Percentiles rank a stretch among this genome's conserved stretches.
Evolutionary conservation across 2,797 vertebrate genomes (phyloP).

Genomic region (Babyrousa celebensis): DNA sequence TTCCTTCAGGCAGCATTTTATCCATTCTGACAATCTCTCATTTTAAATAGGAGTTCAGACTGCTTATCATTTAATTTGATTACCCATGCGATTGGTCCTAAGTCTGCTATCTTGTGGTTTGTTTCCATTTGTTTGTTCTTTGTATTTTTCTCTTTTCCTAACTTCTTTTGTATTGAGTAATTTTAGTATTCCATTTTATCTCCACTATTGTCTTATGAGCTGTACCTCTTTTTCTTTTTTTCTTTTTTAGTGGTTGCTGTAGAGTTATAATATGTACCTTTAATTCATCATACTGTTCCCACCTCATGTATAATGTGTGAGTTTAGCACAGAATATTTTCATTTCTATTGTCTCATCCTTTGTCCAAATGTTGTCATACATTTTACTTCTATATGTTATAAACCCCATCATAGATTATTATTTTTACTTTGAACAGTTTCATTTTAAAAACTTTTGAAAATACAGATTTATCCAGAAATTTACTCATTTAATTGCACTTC

Average conservation of each 20-base stretch:
- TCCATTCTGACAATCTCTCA: neutral
- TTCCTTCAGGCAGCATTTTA: neutral
- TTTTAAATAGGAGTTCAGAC: neutral
- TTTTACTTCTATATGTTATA: slow-evolving; percentile 59
- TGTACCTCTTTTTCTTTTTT: neutral
- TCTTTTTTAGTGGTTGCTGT: neutral
- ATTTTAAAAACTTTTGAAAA: neutral
- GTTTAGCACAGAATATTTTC: neutral
- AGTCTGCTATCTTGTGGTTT: slow-evolving; percentile 7
- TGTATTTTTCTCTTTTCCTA: slow-evolving; percentile 23
- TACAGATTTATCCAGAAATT: neutral
- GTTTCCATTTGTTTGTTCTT: slow-evolving; percentile 29
- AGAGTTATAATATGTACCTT: neutral
- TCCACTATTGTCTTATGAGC: neutral
- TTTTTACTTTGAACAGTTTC: neutral
- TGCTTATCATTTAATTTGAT: neutral
- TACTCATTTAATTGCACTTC: neutral
- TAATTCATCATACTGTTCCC: neutral
- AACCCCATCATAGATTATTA: neutral
- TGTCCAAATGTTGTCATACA: neutral
- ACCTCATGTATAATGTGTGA: neutral
- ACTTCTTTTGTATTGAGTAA: neutral
- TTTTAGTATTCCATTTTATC: slow-evolving; percentile 5
- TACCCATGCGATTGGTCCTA: neutral
- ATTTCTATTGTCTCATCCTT: neutral